Conservation (phyloP, 1,140 invertebrate genomes). For the Mylabris phalerata region DNA sequence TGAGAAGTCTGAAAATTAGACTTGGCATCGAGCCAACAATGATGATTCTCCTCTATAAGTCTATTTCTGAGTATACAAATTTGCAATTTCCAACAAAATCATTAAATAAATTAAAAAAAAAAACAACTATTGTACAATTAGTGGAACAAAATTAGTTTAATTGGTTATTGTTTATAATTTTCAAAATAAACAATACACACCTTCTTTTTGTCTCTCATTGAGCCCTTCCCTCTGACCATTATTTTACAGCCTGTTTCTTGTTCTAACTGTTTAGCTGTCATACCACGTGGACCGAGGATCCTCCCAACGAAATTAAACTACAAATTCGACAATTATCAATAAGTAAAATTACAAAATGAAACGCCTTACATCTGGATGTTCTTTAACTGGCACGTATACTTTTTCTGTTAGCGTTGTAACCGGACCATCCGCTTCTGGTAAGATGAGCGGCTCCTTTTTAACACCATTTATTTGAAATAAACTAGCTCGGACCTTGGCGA, state of each 20-base stretch:
- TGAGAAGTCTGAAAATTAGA: conserved; percentile 12
- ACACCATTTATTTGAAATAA: conserved; percentile 98
- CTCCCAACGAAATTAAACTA: conserved; percentile 99
- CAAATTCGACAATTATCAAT: conserved; percentile 31
- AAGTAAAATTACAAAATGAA: not conserved
- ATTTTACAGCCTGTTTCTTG: conserved; percentile 99
- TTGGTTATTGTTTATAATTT: too few relatives aligned
- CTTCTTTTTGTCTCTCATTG: conserved; percentile 99
- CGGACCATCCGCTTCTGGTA: conserved; percentile 90
- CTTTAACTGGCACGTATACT: conserved; percentile 98
- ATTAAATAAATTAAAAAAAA: too few relatives aligned
- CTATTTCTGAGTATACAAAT: too few relatives aligned
- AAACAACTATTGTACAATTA: too few relatives aligned
- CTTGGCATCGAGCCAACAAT: not conserved
- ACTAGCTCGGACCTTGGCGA: conserved; percentile 92
- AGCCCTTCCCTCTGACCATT: conserved; percentile 99
- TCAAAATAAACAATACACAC: conserved; percentile 51
- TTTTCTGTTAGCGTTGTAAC: conserved; percentile 93
- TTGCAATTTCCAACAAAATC: not conserved
- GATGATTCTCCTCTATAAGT: too few relatives aligned
- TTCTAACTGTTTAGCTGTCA: conserved; percentile 99
- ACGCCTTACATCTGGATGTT: conserved; percentile 96
- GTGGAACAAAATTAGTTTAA: too few relatives aligned
- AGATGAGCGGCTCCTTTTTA: conserved; percentile 84
- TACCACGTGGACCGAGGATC: conserved; percentile 96